Evolutionary conservation across 1,140 invertebrate genomes (phyloP).

Genomic region (Drosophila pseudoananassae): DNA sequence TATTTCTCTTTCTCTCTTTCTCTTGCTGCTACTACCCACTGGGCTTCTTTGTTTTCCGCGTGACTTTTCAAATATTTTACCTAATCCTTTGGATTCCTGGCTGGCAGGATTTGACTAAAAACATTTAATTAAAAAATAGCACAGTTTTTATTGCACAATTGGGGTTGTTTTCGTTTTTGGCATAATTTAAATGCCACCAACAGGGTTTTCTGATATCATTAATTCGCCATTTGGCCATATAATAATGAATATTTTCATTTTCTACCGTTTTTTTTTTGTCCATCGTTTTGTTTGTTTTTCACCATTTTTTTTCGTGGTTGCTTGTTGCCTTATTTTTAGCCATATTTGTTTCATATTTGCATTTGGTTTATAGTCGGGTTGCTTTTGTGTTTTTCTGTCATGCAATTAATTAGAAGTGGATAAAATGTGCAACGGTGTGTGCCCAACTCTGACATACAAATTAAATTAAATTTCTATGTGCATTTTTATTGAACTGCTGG

Average conservation of each 20-base stretch:
- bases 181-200: slow-evolving; percentile 42
- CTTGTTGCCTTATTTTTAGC: slow-evolving; percentile 7
- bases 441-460: slow-evolving; percentile 9
- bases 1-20: neutral
- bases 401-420: slow-evolving; percentile 68
- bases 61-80: slow-evolving; percentile 47
- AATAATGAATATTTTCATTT: slow-evolving; percentile 41
- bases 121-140: slow-evolving; percentile 65
- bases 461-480: slow-evolving; percentile 51
- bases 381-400: slow-evolving; percentile 31
- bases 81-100: slow-evolving; percentile 8
- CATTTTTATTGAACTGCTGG: slow-evolving; percentile 1
- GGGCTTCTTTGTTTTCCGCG: slow-evolving; percentile 38
- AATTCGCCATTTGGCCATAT: slow-evolving; percentile 42
- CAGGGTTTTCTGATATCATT: slow-evolving; percentile 45
- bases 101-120: slow-evolving; percentile 32
- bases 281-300: neutral
- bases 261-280: neutral
- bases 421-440: slow-evolving; percentile 29
- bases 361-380: slow-evolving; percentile 17
- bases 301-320: neutral
- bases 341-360: slow-evolving; percentile 30
- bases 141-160: neutral
- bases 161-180: neutral
- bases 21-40: neutral